These are phyloP conservation scores for Microdon myrmicae DNA, from an alignment of 2,888 invertebrate genomes.

Conservation along the genomic window DNA sequence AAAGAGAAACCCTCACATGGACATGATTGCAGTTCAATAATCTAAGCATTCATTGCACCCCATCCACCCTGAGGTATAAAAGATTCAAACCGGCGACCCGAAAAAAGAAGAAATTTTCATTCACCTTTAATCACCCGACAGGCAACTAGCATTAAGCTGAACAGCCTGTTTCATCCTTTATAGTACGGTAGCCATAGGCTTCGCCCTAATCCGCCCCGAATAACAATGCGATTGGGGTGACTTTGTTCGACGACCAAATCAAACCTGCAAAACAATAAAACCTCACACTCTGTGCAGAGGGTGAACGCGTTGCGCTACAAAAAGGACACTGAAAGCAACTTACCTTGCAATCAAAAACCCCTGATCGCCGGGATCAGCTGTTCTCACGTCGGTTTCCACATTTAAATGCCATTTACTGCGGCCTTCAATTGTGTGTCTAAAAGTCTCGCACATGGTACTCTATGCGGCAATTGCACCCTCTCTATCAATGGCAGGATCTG, in stretches of 20 bases:
- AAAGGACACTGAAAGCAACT: constrained; percentile 29
- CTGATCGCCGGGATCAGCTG: constrained; percentile 49
- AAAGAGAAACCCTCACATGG: too few species aligned
- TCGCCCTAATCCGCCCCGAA: constrained; percentile 51
- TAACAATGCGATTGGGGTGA: constrained; percentile 51
- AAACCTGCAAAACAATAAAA: constrained; percentile 48
- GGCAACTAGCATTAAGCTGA: constrained; percentile 43
- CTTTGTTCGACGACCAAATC: constrained; percentile 31
- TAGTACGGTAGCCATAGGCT: constrained; percentile 30
- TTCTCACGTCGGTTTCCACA: constrained; percentile 52
- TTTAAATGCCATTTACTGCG: constrained; percentile 53
- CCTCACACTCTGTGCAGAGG: too few species aligned
- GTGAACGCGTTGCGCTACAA: not conserved
- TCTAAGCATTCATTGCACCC: constrained; percentile 34
- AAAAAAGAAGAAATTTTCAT: constrained; percentile 29
- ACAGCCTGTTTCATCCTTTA: constrained; percentile 29
- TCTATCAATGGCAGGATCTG: too few species aligned
- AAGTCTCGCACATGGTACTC: constrained; percentile 41
- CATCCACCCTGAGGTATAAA: constrained; percentile 29
- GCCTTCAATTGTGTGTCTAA: constrained; percentile 52
- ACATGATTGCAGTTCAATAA: too few species aligned
- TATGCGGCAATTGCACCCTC: constrained; percentile 14
- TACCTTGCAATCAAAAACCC: constrained; percentile 49
- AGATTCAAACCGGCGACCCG: constrained; percentile 32
- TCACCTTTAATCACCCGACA: constrained; percentile 50